Percentiles rank a stretch among this genome's conserved stretches.
Conservation (phyloP, 1,140 invertebrate genomes). For the Ostrea edulis region DNA sequence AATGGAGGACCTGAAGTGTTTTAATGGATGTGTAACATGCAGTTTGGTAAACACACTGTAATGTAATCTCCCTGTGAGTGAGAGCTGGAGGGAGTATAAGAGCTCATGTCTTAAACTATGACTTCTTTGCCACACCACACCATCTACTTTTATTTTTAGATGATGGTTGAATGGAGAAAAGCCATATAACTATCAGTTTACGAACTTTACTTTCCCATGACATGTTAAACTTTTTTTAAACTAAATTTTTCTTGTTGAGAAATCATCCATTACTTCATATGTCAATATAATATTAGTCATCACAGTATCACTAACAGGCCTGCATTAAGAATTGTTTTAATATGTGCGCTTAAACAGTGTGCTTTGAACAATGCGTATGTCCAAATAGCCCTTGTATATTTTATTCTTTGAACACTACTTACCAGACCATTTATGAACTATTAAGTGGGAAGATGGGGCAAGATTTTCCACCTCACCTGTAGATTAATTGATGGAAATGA, state of each 20-base stretch:
- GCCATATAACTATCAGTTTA: neutral
- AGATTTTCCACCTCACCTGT: constrained; percentile 13
- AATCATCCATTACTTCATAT: constrained; percentile 4
- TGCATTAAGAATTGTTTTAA: neutral
- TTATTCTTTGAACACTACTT: neutral
- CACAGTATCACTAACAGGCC: neutral
- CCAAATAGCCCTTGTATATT: neutral
- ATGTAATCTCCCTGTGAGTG: neutral
- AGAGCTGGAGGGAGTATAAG: neutral
- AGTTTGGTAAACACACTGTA: neutral
- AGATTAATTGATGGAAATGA: neutral
- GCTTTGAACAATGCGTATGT: neutral
- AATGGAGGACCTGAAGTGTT: neutral
- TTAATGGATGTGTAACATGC: constrained; percentile 6
- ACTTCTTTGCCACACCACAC: neutral
- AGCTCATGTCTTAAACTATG: neutral
- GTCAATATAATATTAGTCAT: neutral
- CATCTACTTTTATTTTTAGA: neutral
- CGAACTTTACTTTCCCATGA: constrained; percentile 20
- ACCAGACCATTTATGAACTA: neutral
- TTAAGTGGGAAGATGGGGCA: neutral
- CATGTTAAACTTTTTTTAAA: neutral
- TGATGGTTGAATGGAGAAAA: neutral
- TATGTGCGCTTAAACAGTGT: neutral
- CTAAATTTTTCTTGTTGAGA: neutral